Evolutionary conservation across 2,797 vertebrate species (phyloP), one percentile per base, ranked within the genome.

Genomic region (Mastacembelus armatus): DNA sequence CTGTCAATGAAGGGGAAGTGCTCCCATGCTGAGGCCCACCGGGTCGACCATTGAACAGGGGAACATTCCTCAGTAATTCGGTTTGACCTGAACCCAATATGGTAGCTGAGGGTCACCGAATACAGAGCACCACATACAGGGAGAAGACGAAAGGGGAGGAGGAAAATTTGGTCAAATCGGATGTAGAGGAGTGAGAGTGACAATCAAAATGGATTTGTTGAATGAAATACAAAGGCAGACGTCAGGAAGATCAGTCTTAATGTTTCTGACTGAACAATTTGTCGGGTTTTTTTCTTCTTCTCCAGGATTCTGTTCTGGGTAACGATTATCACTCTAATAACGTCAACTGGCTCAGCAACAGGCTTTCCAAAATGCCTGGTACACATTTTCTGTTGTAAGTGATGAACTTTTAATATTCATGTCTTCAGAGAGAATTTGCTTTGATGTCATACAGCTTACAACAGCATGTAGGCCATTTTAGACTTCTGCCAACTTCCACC

Each of bases 31-130:
- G 91, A 74, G 88, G 78, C 88, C 70, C 70, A 74, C 74, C 74
- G 64, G 66, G 69, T 62, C 30, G 11, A 80, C 84, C 78, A 89
- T 85, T 89, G 87, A 90, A 85, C 76, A 5, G 50, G 33, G 70
- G 80, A 77, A 91, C 90, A 92, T 93, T 91, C 90, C 93, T 89
- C 80, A 82, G 87, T 91, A 92, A 93, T 89, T 94, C 92, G 91
- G 87, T 90, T 77, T 94, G 92, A 94, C 91, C 91, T 91, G 78
- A 73, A 66, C 81, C 83, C 73, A 77, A 81, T 39, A 87, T 24
- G 77, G 63, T 33, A 33, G 83, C 81, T 33, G 65, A 78, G 78
- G 88, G 87, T 90, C 88, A 83, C 47, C 16, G 52, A 80, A 81
- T 71, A 66, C 71, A 71, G 72, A 66, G 68, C 19, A 33, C 68